Evolutionary conservation across 2,113 vertebrate species (phyloP).

Genomic region (Eleginops maclovinus): DNA sequence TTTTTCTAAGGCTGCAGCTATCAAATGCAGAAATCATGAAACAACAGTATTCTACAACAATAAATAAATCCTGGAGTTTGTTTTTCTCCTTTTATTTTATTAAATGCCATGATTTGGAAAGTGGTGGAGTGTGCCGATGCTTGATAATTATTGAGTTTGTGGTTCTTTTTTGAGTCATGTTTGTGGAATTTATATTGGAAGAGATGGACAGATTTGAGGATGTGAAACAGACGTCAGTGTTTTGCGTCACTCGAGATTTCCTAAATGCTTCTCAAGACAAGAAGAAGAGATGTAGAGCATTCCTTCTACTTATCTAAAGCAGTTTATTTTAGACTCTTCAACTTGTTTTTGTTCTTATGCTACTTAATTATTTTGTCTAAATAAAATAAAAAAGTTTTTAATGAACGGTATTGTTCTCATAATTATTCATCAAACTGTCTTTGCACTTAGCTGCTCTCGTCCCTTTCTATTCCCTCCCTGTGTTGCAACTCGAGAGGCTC

Average conservation of each 20-base stretch:
- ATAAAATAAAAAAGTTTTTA: conserved; percentile 65
- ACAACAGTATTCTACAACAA: rapidly evolving
- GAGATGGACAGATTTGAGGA: not conserved
- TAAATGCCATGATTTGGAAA: not conserved
- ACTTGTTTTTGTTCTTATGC: conserved; percentile 21
- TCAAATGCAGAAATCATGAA: not conserved
- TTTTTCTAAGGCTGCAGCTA: conserved; percentile 26
- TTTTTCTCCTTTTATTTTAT: conserved; percentile 26
- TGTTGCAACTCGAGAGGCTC: conserved; percentile 48
- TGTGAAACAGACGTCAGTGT: not conserved
- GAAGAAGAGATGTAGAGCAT: not conserved
- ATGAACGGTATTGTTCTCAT: conserved; percentile 12
- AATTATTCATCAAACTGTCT: conserved; percentile 27
- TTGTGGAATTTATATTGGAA: conserved; percentile 6
- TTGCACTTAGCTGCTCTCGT: conserved; percentile 33
- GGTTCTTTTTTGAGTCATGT: conserved; percentile 41
- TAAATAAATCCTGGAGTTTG: not conserved
- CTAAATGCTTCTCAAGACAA: not conserved
- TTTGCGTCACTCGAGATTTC: not conserved
- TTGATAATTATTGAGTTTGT: conserved; percentile 20
- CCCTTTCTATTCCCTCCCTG: not conserved
- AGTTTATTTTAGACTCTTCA: conserved; percentile 26
- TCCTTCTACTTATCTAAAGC: not conserved
- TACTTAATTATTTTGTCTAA: conserved; percentile 62
- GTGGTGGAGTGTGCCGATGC: conserved; percentile 17